Evolutionary conservation across 2,797 vertebrate species (phyloP), one percentile per base, ranked within the genome.

Genomic region (Limnodromus scolopaceus): DNA sequence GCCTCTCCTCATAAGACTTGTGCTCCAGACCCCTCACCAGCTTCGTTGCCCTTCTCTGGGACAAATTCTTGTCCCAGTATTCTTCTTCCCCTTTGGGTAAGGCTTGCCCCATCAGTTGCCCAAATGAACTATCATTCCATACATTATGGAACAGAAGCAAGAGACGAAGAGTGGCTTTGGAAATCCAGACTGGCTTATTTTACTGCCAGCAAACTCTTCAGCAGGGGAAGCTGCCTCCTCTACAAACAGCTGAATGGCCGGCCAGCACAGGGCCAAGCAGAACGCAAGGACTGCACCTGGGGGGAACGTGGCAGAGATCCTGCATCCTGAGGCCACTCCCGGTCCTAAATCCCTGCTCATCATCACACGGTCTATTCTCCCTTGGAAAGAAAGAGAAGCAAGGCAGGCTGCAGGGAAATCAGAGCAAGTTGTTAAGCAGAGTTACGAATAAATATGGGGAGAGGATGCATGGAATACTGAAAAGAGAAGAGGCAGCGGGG

Each of bases 231-330:
- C 9, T 24, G 25, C 22, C n/a, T 38, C 15, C 39, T 45, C 48
- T 43, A 6, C 61, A 84, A 55, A 20, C 15, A 49, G 25, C 41
- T 58, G 24, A 49, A 38, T 7, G 6, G 22, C 49, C 27, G 6
- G 22, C 49, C 27, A 70, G 36, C 23, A 19, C 20, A 30, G 15
- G 23, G 10, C 54, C n/a, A 78, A 54, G 55, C 28, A 51, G 57
- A 34, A 53, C 1, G 1, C 28, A 34, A 34, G 16, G 23, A 38
- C 32, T 3, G 17, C 24, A 38, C 14, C 32, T 3, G 2, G 14
- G 13, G 43, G 58, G 24, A 48, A 41, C 4, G 2, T 11, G 8
- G 34, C 36, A 78, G 19, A n/a, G 34, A 60, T 48, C 30, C 46
- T 60, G 53, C 66, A 68, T 20, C 36, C 66, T 9, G 14, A 61